Evolutionary conservation across 2,797 vertebrate species (phyloP).

Genomic region (Leptatherina wallacei): DNA sequence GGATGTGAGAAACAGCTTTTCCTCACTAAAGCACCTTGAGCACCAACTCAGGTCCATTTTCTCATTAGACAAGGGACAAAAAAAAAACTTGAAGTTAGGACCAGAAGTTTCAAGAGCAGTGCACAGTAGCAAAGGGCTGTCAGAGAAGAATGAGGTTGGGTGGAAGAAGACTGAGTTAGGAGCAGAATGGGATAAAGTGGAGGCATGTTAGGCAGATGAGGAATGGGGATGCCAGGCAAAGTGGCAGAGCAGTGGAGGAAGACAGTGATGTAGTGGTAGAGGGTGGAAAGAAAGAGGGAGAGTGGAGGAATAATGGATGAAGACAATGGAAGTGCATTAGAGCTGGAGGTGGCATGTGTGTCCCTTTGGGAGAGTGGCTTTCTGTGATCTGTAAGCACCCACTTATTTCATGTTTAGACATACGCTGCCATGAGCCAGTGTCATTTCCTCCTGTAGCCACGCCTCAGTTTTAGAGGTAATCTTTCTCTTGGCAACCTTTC

Average conservation of each 20-base stretch:
- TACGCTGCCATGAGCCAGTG: slow-evolving; percentile 38
- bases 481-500: background rate
- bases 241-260: slow-evolving; percentile 70
- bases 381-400: slow-evolving; percentile 36
- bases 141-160: slow-evolving; percentile 52
- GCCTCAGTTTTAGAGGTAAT: slow-evolving; percentile 1
- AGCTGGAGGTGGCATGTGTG: slow-evolving; percentile 58
- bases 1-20: slow-evolving; percentile 1
- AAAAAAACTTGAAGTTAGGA: slow-evolving; percentile 36
- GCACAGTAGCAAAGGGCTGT: slow-evolving; percentile 26
- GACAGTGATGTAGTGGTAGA: slow-evolving; percentile 82
- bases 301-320: slow-evolving; percentile 84
- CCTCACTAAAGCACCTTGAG: background rate
- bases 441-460: slow-evolving; percentile 28
- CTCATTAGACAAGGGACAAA: background rate
- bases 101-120: slow-evolving; percentile 25
- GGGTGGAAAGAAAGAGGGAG: slow-evolving; percentile 55
- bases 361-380: slow-evolving; percentile 21
- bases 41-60: background rate
- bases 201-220: slow-evolving; percentile 64
- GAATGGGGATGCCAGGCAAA: slow-evolving; percentile 70
- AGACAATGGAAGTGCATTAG: slow-evolving; percentile 87
- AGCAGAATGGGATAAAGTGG: slow-evolving; percentile 49
- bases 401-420: slow-evolving; percentile 47
- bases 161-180: slow-evolving; percentile 69